Evolutionary conservation across 2,888 invertebrate genomes (phyloP).

Genomic region (Amphipoea lucens): DNA sequence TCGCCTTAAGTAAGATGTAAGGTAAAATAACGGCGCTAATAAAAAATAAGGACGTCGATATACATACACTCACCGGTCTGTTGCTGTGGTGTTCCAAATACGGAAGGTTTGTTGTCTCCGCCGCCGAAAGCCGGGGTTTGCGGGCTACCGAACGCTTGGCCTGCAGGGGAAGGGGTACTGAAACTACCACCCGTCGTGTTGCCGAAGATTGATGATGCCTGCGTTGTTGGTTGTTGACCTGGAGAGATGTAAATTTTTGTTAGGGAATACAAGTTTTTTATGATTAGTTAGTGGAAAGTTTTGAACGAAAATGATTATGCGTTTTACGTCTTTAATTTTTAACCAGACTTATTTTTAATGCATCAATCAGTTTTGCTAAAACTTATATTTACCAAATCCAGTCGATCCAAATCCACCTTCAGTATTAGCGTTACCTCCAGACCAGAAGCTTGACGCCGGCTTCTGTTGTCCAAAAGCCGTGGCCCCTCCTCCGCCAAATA

Average conservation of each 20-base stretch:
- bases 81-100: constrained; percentile 83
- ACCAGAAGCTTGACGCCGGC: constrained; percentile 80
- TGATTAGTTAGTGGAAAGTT: neutral
- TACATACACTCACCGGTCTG: constrained; percentile 69
- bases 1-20: no score
- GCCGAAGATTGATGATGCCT: constrained; percentile 83
- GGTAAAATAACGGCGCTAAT: neutral
- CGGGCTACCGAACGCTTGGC: constrained; percentile 79
- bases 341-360: neutral
- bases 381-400: constrained; percentile 80
- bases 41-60: constrained; percentile 11
- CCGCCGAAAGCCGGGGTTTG: constrained; percentile 73
- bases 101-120: constrained; percentile 74
- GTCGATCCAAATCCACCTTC: constrained; percentile 79
- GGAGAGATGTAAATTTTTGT: neutral
- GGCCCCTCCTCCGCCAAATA: constrained; percentile 79
- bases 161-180: constrained; percentile 76
- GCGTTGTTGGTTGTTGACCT: constrained; percentile 84
- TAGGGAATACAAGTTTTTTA: neutral
- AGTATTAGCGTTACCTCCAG: constrained; percentile 73
- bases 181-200: constrained; percentile 81
- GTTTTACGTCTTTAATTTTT: neutral
- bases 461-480: constrained; percentile 79
- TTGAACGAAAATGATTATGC: neutral
- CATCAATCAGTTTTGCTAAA: neutral